A percentile compares a stretch with the other conserved stretches of the same genome.
These are phyloP conservation scores for Aplodontia rufa DNA, from an alignment of 2,113 vertebrate genomes.

Conservation along the genomic window DNA sequence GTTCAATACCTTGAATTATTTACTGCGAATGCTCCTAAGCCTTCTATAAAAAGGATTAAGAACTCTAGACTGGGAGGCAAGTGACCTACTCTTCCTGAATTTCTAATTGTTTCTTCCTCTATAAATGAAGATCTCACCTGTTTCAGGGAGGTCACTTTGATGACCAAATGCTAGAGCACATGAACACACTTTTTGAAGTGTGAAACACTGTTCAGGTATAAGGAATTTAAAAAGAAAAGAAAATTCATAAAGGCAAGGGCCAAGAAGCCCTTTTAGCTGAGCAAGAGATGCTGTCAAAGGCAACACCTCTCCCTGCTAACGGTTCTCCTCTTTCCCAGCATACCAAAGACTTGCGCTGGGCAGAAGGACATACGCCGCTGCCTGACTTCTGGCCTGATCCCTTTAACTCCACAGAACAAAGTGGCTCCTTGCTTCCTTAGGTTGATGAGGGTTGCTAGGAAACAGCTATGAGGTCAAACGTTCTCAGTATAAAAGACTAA, in stretches of 20 bases:
- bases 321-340: background rate
- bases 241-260: background rate
- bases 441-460: conserved; percentile 3
- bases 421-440: accelerated
- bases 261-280: background rate
- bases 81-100: background rate
- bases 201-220: background rate
- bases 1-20: background rate
- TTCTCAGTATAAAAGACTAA: conserved; percentile 9
- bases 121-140: background rate
- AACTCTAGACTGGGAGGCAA: background rate
- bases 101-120: background rate
- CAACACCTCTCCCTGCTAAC: background rate
- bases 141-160: conserved; percentile 4
- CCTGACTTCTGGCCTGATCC: background rate
- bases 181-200: background rate
- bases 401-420: background rate
- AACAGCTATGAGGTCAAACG: conserved; percentile 75
- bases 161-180: background rate
- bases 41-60: background rate
- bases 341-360: background rate
- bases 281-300: background rate
- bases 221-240: conserved; percentile 10
- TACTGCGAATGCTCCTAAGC: background rate
- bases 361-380: accelerated